Evolutionary conservation across 2,113 vertebrate genomes (phyloP), one percentile per base, ranked within the genome.

Genomic region (Nesogale talazaci): DNA sequence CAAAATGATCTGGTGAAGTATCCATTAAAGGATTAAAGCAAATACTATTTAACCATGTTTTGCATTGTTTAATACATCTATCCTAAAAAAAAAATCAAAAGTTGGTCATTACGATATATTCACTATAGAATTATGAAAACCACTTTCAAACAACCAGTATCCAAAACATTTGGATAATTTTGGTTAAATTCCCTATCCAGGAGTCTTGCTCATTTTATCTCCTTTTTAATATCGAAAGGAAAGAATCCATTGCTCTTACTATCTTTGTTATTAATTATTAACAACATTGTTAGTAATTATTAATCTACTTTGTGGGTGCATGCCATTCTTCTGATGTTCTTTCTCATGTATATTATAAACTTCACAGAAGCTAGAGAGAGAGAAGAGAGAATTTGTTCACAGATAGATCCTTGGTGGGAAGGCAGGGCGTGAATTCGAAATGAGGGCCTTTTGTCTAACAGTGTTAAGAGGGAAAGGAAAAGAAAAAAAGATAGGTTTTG

Each of bases 381-480:
- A 67, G 17, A 75, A 91, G 72, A 83, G 20, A 3, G 10, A 92
- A 72, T 74, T 79, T 92, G 57, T 20, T 80, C 57, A 88, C 69
- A 92, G 77, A 75, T 88, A 94, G 75, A 83, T 88, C 57, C 83
- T 88, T 77, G 92, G 42, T n/a, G 57, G 93, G 84, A 89, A 70
- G 61, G 46, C 46, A 52, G 46, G 46, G 46, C 10, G 46, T 76
- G 46, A 83, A 87, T 79, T 80, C 83, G 74, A 52, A 63, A 86
- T 1, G 0, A 79, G 59, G 46, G 79, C 1, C 78, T 94, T 94
- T 87, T 94, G 88, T 89, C 74, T 91, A 46, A 79, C 76, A 52
- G 59, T 95, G 79, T 84, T 74, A 92, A 92, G 4, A 74, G 86
- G 89, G 95, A 42, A 95, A 94, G 88, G 63, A 76, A 52, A 52